Percentiles rank a stretch among this genome's conserved stretches.
Conservation (phyloP, 2,797 vertebrate genomes). For the Corythornis leucogaster region DNA sequence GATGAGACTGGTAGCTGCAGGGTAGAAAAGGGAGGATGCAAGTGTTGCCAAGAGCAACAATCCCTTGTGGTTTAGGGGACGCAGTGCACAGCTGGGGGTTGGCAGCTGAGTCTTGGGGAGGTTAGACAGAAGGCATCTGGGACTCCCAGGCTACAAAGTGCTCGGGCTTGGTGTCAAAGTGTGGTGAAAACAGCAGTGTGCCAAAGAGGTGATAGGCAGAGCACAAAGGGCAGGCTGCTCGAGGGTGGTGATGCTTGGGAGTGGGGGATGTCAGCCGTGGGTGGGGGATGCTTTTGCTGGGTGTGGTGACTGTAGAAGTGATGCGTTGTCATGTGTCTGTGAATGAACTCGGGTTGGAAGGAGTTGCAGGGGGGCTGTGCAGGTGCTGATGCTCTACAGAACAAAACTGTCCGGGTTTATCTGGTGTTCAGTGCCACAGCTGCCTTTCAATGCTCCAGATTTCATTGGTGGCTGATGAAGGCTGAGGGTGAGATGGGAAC, state of each 20-base stretch:
- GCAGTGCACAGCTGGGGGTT: neutral
- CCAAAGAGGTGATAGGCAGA: neutral
- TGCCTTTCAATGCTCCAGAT: neutral
- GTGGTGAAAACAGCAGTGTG: fast-evolving
- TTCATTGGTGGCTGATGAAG: neutral
- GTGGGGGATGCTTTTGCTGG: neutral
- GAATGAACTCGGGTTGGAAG: neutral
- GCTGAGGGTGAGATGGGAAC: neutral
- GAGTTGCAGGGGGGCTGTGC: neutral
- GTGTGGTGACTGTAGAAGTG: neutral
- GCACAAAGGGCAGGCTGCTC: fast-evolving
- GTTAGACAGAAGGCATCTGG: neutral
- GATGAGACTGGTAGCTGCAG: neutral
- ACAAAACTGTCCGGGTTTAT: neutral
- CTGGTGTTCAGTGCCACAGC: neutral
- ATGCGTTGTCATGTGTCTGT: neutral
- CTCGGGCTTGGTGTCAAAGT: too few relatives aligned
- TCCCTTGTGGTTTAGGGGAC: neutral
- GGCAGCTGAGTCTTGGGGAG: neutral
- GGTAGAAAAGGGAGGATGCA: neutral
- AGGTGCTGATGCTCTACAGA: neutral
- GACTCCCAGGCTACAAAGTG: neutral
- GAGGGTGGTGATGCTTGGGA: neutral
- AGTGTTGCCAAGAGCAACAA: neutral
- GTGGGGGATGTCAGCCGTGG: neutral